Evolutionary conservation across 1,140 invertebrate species (phyloP).

Genomic region (Brachionus rubens): DNA sequence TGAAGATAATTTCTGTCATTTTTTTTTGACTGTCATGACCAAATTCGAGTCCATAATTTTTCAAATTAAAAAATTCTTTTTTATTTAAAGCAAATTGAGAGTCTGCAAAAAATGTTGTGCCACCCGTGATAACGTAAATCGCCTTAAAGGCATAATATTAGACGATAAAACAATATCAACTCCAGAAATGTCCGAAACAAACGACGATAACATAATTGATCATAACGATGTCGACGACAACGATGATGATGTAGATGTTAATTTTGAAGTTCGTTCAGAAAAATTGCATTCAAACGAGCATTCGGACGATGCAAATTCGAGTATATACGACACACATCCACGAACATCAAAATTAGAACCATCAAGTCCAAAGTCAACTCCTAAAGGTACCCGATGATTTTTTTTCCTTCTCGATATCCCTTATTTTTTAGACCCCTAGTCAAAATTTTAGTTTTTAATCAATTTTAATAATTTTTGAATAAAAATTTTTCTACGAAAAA

Average conservation of each 20-base stretch:
- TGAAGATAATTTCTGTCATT: no score
- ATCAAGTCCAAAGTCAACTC: background rate
- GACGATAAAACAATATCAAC: background rate
- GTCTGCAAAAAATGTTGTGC: constrained; percentile 38
- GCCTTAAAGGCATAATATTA: background rate
- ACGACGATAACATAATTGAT: constrained; percentile 6
- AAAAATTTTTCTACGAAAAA: background rate
- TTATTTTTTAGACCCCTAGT: no score
- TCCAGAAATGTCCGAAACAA: background rate
- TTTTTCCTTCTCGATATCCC: background rate
- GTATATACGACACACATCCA: constrained; percentile 22
- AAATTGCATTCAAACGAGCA: background rate
- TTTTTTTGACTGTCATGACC: no score
- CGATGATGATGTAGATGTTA: constrained; percentile 5
- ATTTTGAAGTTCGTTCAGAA: constrained; percentile 36
- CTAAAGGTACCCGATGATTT: constrained; percentile 17
- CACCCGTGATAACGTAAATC: constrained; percentile 18
- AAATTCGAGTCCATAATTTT: background rate
- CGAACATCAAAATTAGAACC: background rate
- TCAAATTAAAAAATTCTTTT: background rate
- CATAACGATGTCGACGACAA: constrained; percentile 22
- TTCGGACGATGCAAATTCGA: background rate
- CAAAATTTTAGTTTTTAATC: no score
- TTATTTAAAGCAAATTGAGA: constrained; percentile 29
- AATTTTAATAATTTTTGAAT: no score